Evolutionary conservation across 2,888 invertebrate genomes (phyloP), one percentile per base, ranked within the genome.

Genomic region (Ennomos erosarius): DNA sequence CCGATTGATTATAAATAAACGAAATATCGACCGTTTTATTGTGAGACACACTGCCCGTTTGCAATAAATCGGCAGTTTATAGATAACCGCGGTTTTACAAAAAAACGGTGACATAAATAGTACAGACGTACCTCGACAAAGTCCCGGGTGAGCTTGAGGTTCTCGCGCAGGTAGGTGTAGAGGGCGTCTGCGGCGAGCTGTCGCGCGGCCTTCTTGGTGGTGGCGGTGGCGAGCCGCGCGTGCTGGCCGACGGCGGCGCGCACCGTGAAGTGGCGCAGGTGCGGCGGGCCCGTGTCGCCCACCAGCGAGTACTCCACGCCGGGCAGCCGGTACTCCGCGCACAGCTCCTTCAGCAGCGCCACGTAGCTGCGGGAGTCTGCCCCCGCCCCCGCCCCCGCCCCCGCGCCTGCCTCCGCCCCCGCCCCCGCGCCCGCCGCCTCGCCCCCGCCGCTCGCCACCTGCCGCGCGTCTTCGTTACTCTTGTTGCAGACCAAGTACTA

Each of bases 251-350:
- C 87, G 59, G 75, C 70, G 71, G 94, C 95, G 61, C 92, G 84
- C 65, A 93, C 81, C 0, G 94, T 94, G 81, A 96, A 96, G 66
- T 93, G 87, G 69, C 94, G 93, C 55, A 90, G 88, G 86, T 96
- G 95, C 39, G 95, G 93, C 12, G 95, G 95, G 43, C 95, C 95
- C 66, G 94, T 92, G 80, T 94, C 95, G 11, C 93, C 92, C 61
- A 94, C 90, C 76, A 93, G 88, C 55, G 80, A 74, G 82, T 94
- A 95, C 43, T 81, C 75, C 3, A 94, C 94, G 10, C 76, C 79
- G 12, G 93, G 87, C 51, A 95, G 86, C 62, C 90, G 71, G 76
- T 81, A 88, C 76, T 88, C 81, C 52, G 92, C 75, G 76, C 93
- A 93, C 58, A 93, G 74, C 71, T 93, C 93, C 71, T 82, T 79